Evolutionary conservation across 2,797 vertebrate species (phyloP), one percentile per base, ranked within the genome.

Genomic region (Zalophus californianus): DNA sequence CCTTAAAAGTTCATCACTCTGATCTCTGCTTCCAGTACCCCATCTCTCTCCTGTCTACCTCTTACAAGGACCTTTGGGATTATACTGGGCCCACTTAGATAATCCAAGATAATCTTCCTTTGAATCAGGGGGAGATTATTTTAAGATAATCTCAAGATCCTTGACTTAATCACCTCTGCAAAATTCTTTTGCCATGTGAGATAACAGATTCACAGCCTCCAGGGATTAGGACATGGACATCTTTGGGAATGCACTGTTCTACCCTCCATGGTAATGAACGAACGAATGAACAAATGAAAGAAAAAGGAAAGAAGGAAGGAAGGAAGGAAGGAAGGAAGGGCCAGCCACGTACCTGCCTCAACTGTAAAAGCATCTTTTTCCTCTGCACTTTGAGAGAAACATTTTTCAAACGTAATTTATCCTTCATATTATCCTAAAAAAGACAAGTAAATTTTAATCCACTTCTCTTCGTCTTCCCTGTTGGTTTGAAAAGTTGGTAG

Each of bases 321-420:
- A 15, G 0, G 5, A 6, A 18, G 10, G 16, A 18, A 44, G 73
- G 27, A 50, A 50, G 27, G 35, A 68, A 68, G n/a, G 21, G 18
- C 7, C 6, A 27, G 48, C 56, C 60, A 97, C 90, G 0, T 96
- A 99, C 99, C 98, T 98, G 98, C 83, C 96, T 98, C 85, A 99
- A 94, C 70, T 99, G 98, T 86, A 98, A 86, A 97, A 99, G 98
- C 86, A 99, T 86, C 96, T 99, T 99, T 91, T 98, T 98, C 97
- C 98, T 99, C 89, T 98, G 98, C 82, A 97, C 92, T 96, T 98
- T 98, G 80, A 99, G 98, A 12, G 99, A 98, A 27, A 97, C 77
- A 4, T 99, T 99, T 98, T 99, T 98, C 91, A 98, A 97, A 56
- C 85, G 90, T 80, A 99, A 97, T 97, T 99, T 99, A 93, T 99